Base-by-base conservation (phyloP, 2,797 vertebrate genomes). In the Cyclopterus lumpus region DNA sequence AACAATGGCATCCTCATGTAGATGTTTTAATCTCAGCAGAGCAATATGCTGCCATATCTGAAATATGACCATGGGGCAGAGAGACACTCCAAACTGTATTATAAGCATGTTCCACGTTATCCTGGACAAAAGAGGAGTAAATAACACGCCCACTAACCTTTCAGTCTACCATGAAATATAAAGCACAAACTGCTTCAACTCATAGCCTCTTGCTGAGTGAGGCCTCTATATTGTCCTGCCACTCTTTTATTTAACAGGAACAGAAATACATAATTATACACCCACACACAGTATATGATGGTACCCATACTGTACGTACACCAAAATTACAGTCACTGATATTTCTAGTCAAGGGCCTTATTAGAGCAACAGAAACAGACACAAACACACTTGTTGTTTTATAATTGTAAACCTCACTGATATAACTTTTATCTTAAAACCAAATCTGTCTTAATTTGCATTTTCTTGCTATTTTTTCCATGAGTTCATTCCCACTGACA, bases 181-280 rank as follows among this genome's bases (percentile, higher is more conserved):
- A 80, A 66, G 38, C 42, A 69, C 44, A 58, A 44, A 44, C 64
- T 53, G 38, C 51, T 72, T 57, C 28, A 63, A 10, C 36, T 64
- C 61, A 54, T 12, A 20, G 28, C 22, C 16, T 71, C 53, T 51
- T 20, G 61, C 67, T 49, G 63, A 73, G 34, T 28, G 38, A 81
- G 67, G 51, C 68, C 48, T 34, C 53, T n/a, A 2, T 67, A 54
- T 81, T 22, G 62, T 71, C 34, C 68, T 67, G 63, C 61, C 60
- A 62, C 40, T 20, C 67, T 36, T 46, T 51, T 54, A 14, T 60
- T 69, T 79, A 79, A 82, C 64, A 61, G 58, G 73, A 89, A 79
- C 24, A 79, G 70, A 76, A 82, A 67, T 55, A 75, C 69, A 81
- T 89, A 88, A 92, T 91, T 91, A 88, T 77, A 64, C 86, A 67